phyloP scores from a whole-genome alignment of 2,797 vertebrate species.

The Lophius americanus region DNA sequence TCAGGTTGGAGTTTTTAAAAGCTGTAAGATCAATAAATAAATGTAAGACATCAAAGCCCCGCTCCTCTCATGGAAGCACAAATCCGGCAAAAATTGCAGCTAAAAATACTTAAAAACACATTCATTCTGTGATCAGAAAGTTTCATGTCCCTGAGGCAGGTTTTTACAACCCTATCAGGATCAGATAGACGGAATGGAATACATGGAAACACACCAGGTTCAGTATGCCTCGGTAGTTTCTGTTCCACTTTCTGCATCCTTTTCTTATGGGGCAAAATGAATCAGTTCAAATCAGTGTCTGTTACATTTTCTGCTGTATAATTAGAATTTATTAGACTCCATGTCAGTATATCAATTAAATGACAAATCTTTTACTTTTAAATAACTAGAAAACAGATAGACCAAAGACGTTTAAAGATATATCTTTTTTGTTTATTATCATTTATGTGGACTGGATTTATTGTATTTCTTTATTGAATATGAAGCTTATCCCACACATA shows the following conservation, averaged over 20 bases:
- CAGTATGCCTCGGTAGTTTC: neutral
- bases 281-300: neutral
- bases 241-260: neutral
- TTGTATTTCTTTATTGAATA: too few species aligned
- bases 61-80: neutral
- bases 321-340: neutral
- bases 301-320: neutral
- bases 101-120: slow-evolving; percentile 20
- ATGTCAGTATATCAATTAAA: too few species aligned
- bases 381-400: too few species aligned
- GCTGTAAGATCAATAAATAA: too few species aligned
- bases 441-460: too few species aligned
- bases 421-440: too few species aligned
- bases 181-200: slow-evolving; percentile 5
- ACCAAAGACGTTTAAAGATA: too few species aligned
- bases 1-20: slow-evolving; percentile 9
- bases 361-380: too few species aligned
- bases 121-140: slow-evolving; percentile 14
- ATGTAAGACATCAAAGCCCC: neutral
- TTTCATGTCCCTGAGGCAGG: slow-evolving; percentile 6
- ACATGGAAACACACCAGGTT: neutral
- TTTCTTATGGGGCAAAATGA: neutral
- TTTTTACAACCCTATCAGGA: slow-evolving; percentile 16
- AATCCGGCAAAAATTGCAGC: slow-evolving; percentile 5
- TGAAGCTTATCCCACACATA: too few species aligned